These are phyloP conservation scores for Brachyptera risi DNA, from an alignment of 2,888 invertebrate genomes.

Conservation along the genomic window DNA sequence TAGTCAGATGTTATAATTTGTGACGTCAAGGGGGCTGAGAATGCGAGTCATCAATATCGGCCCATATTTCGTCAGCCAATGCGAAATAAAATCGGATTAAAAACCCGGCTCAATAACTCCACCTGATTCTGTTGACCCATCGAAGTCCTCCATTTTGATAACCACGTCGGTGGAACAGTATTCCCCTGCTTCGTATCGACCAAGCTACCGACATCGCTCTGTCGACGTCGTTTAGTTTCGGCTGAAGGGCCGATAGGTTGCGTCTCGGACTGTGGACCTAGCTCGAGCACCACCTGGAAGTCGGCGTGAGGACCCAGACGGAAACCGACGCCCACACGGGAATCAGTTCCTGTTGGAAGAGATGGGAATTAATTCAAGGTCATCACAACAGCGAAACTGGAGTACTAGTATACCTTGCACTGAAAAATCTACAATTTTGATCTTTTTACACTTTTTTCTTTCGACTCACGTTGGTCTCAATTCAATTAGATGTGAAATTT, in stretches of 20 bases:
- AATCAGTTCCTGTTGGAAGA: constrained; percentile 72
- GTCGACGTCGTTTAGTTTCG: constrained; percentile 37
- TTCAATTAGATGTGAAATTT: too few species aligned
- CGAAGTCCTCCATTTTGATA: constrained; percentile 13
- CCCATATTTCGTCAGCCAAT: too few species aligned
- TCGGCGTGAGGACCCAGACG: constrained; percentile 77
- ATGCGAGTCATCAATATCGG: too few species aligned
- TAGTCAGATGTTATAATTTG: too few species aligned
- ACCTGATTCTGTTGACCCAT: not conserved
- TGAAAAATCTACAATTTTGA: too few species aligned
- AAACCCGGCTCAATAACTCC: not conserved
- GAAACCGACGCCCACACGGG: constrained; percentile 73
- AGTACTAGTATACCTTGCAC: too few species aligned
- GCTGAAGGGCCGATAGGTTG: constrained; percentile 56
- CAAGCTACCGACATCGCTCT: constrained; percentile 41
- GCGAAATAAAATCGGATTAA: too few species aligned
- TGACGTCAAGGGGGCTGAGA: too few species aligned
- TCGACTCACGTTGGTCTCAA: too few species aligned
- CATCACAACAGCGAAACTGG: too few species aligned
- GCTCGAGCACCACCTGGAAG: constrained; percentile 68
- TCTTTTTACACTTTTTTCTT: too few species aligned
- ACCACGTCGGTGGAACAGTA: not conserved
- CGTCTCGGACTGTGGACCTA: constrained; percentile 76
- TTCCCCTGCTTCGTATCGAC: not conserved
- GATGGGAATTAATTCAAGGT: too few species aligned